Base-by-base conservation (phyloP, 2,113 vertebrate species). In the Fulica atra region DNA sequence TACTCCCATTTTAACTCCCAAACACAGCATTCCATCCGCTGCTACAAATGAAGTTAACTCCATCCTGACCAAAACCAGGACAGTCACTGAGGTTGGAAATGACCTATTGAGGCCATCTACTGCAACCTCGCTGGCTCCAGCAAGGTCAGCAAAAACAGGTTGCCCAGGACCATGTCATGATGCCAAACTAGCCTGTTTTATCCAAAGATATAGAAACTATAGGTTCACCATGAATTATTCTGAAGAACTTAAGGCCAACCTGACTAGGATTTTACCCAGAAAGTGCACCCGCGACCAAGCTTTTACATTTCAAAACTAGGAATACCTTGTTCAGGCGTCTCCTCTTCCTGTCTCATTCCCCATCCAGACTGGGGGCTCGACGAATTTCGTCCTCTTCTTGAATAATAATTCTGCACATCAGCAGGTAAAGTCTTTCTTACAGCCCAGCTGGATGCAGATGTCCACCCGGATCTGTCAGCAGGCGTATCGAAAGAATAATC, bases 361-460 rank as follows among this genome's bases (percentile, higher is more conserved):
- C 99, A 99, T 78, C 95, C 97, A 59, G 98, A 97, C 89, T 98
- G 98, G 2, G 98, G 85, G n/a, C 98, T 98, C 31, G 98, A 91
- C 33, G 98, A 96, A 51, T 88, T 98, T 66, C 99, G 97, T 68
- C 99, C 99, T 74, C 98, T 99, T 96, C 99, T 99, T 1, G 99
- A 99, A 73, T 99, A 99, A 88, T 99, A 99, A 92, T 99, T 99
- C 96, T 99, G 99, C 31, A 99, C 99, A 91, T 99, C 99, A 28
- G 99, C 99, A 33, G 99, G 99, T 7, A 99, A 98, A 21, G 99
- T 99, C 96, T 98, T 99, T 90, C 99, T 98, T 38, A 99, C 99
- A 21, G 99, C 99, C 99, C 99, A 99, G 92, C 99, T 99, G 66
- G 99, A 99, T 2, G 99, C 99, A 14, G 99, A 99, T 1, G 99